phyloP scores from a whole-genome alignment of 2,888 invertebrate genomes.

The Pandemis heparana region DNA sequence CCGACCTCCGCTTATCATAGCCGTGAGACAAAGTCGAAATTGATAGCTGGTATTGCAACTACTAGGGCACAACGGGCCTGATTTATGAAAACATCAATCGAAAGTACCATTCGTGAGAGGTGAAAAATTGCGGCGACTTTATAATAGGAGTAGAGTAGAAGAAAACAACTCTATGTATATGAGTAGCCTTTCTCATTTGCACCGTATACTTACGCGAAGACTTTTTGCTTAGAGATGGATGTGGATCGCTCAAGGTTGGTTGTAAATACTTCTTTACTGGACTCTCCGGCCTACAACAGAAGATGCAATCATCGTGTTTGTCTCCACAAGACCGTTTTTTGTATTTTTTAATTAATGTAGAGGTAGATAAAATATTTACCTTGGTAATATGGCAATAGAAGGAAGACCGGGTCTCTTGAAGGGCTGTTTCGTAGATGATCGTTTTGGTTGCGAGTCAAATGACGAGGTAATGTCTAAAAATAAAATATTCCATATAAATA shows the following conservation, averaged over 20 bases:
- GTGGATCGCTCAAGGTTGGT: constrained; percentile 92
- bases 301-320: not conserved
- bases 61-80: no score
- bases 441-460: constrained; percentile 74
- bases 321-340: not conserved
- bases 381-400: constrained; percentile 68
- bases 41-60: no score
- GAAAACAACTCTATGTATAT: no score
- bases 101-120: no score
- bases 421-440: constrained; percentile 73
- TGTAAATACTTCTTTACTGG: constrained; percentile 93
- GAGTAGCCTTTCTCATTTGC: not conserved
- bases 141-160: no score
- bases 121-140: no score
- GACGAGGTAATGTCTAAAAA: constrained; percentile 71
- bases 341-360: not conserved
- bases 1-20: no score
- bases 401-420: constrained; percentile 76
- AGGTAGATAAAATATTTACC: constrained; percentile 55
- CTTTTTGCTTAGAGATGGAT: constrained; percentile 86
- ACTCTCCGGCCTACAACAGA: constrained; percentile 90
- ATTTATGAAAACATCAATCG: no score
- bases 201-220: constrained; percentile 83
- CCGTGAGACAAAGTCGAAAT: no score
- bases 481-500: not conserved